Evolutionary conservation across 2,113 vertebrate species (phyloP).

Genomic region (Anolis sagrei): DNA sequence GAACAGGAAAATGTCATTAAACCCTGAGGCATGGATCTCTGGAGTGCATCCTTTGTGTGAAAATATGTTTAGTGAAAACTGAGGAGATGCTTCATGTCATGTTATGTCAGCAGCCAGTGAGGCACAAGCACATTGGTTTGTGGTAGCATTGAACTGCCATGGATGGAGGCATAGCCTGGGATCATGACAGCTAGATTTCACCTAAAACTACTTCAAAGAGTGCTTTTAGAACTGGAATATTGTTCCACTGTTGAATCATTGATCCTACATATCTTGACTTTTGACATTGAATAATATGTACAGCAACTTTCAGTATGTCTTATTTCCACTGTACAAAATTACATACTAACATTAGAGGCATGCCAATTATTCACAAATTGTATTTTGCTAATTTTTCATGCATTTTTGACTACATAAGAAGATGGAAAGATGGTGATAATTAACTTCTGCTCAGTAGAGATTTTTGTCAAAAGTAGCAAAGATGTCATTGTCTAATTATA

Average conservation of each 20-base stretch:
- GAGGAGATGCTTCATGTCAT: neutral
- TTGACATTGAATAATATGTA: neutral
- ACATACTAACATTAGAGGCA: neutral
- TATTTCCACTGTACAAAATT: neutral
- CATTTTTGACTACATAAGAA: neutral
- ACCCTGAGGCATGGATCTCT: neutral
- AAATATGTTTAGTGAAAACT: neutral
- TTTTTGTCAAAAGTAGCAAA: neutral
- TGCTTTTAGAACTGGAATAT: neutral
- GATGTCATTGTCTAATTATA: neutral
- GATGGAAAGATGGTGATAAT: neutral
- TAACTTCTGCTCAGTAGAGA: neutral
- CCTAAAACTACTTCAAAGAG: neutral
- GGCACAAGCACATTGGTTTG: neutral
- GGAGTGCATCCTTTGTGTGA: neutral
- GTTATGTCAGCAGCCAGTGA: neutral
- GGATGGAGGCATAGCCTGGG: neutral
- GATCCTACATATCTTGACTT: neutral
- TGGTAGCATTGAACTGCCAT: neutral
- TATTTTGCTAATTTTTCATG: neutral
- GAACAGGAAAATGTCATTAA: neutral
- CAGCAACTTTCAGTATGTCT: neutral
- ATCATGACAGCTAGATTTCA: neutral
- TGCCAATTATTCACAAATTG: neutral
- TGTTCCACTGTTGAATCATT: neutral